Evolutionary conservation across 2,113 vertebrate species (phyloP).

Genomic region (Willisornis vidua): DNA sequence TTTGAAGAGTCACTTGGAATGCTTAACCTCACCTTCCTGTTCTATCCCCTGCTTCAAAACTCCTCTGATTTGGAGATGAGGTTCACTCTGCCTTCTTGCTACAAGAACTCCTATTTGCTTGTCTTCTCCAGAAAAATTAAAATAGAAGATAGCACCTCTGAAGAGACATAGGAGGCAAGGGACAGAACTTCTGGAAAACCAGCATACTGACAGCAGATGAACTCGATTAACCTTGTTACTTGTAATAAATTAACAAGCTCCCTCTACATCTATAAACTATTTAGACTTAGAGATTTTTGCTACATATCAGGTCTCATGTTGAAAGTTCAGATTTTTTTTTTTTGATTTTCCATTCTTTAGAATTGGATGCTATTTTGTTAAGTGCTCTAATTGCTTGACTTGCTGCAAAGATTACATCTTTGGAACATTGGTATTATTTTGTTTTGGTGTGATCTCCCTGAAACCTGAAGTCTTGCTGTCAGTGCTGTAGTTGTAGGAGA

Average conservation of each 20-base stretch:
- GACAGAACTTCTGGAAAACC: background rate
- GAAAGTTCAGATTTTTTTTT: background rate
- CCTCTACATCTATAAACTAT: background rate
- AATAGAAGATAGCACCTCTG: background rate
- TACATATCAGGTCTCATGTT: accelerated
- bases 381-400: background rate
- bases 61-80: background rate
- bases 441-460: background rate
- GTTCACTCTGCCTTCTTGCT: background rate
- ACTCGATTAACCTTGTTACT: background rate
- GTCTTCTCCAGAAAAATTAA: background rate
- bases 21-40: background rate
- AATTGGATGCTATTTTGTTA: background rate
- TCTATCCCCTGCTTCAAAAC: background rate
- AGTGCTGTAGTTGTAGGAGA: background rate
- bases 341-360: background rate
- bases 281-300: background rate
- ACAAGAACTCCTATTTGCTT: background rate
- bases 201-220: background rate
- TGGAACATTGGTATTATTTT: background rate
- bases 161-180: background rate
- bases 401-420: background rate
- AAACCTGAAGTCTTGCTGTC: background rate
- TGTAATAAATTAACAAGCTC: background rate
- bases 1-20: background rate